Evolutionary conservation across 2,797 vertebrate species (phyloP).

Genomic region (Ptychadena robeensis): DNA sequence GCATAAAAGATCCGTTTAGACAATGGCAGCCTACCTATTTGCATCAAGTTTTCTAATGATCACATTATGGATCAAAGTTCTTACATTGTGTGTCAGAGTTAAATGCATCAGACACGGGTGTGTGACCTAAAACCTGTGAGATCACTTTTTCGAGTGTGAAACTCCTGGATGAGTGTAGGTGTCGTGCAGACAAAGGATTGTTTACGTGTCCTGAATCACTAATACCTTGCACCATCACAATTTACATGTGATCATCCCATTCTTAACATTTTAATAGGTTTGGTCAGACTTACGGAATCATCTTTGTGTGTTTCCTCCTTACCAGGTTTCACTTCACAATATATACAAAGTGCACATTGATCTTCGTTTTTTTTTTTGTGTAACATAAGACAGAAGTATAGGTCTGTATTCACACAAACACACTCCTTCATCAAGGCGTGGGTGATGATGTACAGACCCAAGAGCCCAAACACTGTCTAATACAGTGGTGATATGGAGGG

Average conservation of each 20-base stretch:
- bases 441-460: no score
- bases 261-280: not conserved
- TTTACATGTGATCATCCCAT: not conserved
- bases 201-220: conserved; percentile 39
- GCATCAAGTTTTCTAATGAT: not conserved
- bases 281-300: not conserved
- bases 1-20: not conserved
- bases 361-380: no score
- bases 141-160: conserved; percentile 24
- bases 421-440: no score
- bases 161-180: conserved; percentile 20
- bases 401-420: no score
- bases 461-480: no score
- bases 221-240: not conserved
- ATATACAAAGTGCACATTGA: no score
- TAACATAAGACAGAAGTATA: no score
- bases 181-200: conserved; percentile 3
- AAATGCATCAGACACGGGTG: conserved; percentile 1
- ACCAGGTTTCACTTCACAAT: no score
- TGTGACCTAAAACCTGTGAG: conserved; percentile 50
- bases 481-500: no score
- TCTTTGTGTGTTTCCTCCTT: not conserved
- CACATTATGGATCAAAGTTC: not conserved
- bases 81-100: not conserved
- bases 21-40: not conserved